Evolutionary conservation across 1,140 invertebrate species (phyloP).

Genomic region (Papilio dardanus): DNA sequence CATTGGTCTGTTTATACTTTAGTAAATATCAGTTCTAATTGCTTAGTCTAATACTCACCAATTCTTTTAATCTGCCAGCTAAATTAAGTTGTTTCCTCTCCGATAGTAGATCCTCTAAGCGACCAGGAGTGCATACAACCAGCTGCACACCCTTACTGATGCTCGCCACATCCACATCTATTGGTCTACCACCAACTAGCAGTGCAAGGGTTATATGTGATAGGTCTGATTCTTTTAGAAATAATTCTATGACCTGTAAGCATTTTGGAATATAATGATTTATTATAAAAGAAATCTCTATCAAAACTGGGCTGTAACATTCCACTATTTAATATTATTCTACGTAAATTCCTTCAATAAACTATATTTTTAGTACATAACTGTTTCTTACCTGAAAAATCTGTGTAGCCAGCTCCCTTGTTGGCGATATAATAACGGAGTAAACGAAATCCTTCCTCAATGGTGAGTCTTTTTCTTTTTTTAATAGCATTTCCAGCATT

Average conservation of each 20-base stretch:
- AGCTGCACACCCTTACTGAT: conserved; percentile 90
- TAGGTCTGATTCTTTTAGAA: conserved; percentile 67
- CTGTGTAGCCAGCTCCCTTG: conserved; percentile 95
- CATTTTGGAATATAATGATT: not conserved
- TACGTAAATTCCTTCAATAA: not conserved
- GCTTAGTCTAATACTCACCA: conserved; percentile 50
- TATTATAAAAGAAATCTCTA: not conserved
- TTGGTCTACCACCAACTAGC: conserved; percentile 92
- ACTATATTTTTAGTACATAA: conserved; percentile 23
- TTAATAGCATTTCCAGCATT: conserved; percentile 91
- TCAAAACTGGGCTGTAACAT: not conserved
- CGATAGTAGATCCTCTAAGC: conserved; percentile 93
- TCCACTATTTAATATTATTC: not conserved
- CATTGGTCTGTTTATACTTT: too few species aligned
- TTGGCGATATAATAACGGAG: conserved; percentile 95
- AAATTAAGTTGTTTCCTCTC: conserved; percentile 71
- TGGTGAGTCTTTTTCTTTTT: conserved; percentile 83
- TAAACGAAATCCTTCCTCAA: conserved; percentile 92
- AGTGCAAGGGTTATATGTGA: conserved; percentile 76
- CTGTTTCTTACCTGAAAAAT: conserved; percentile 87
- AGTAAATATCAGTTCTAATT: not conserved
- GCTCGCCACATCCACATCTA: conserved; percentile 88
- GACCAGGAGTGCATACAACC: conserved; percentile 95
- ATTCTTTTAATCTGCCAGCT: conserved; percentile 61
- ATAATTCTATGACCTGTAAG: conserved; percentile 68